A percentile compares a stretch with the other conserved stretches of the same genome.
Evolutionary conservation across 2,888 invertebrate genomes (phyloP).

Genomic region (Lasioglossum pauxillum): DNA sequence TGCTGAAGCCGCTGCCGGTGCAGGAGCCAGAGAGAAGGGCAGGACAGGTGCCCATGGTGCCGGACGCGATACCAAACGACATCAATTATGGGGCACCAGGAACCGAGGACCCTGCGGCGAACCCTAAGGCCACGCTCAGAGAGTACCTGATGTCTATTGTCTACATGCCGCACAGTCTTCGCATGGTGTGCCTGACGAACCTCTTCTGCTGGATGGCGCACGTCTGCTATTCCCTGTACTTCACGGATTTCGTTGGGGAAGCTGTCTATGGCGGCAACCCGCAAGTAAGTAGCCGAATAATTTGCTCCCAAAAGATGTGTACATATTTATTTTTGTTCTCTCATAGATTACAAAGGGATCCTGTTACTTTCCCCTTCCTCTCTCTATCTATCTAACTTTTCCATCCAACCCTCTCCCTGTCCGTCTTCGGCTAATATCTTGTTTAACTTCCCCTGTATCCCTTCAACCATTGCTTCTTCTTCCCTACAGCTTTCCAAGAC

Average conservation of each 20-base stretch:
- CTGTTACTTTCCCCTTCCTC: no score
- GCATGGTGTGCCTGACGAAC: conserved; percentile 94
- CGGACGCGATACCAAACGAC: conserved; percentile 65
- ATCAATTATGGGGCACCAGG: conserved; percentile 27
- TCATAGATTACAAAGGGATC: no score
- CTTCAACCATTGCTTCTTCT: no score
- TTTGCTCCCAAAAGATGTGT: no score
- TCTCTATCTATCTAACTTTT: no score
- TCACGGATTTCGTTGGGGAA: conserved; percentile 98
- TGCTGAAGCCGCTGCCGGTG: conserved; percentile 73
- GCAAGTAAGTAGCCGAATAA: conserved; percentile 85
- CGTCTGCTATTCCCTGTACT: conserved; percentile 97
- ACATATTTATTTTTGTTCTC: no score
- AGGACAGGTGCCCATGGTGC: conserved; percentile 77
- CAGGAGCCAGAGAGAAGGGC: conserved; percentile 69
- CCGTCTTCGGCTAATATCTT: no score
- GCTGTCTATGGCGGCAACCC: conserved; percentile 95
- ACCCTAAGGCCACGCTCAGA: conserved; percentile 76
- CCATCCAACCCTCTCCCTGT: no score
- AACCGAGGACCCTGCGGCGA: conserved; percentile 56
- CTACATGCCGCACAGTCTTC: conserved; percentile 95
- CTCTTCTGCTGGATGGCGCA: conserved; percentile 99
- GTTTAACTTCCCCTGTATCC: no score
- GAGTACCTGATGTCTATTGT: conserved; percentile 95
- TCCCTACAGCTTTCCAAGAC: no score